Base-by-base conservation (phyloP, 1,140 invertebrate genomes). In the Penaeus japonicus region DNA sequence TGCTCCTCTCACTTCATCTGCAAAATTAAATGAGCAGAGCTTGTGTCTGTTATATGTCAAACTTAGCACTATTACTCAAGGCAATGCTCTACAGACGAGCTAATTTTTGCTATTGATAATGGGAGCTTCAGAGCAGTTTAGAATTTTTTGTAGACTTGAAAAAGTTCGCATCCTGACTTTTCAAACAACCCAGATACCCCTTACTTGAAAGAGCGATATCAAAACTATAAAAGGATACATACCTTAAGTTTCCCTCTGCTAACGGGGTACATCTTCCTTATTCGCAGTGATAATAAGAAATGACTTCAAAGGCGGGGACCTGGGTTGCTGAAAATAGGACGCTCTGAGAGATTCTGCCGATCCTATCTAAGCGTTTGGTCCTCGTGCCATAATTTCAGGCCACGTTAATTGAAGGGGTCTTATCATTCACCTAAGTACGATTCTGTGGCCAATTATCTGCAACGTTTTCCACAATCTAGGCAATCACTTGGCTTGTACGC, bases 101-200 rank as follows among this genome's bases (percentile, higher is more conserved):
- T 87, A 87, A 54, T 87, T 80, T 81, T 57, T 57, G 57, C 32
- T 55, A 57, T 47, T 30, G 54, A 75, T 35, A 57, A 75, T 35
- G 53, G 79, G 79, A 88, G 86, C 24, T 77, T 77, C 35, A 54
- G 80, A 88, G 65, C 79, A 75, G 55, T 83, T 57, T 54, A 57
- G 57, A 82, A 27, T 79, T 59, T 81, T 59, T 55, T 27, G 47
- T 27, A 70, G 55, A 20, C 57, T 53, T 47, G 39, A 85, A 85
- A 54, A 85, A 85, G 55, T 82, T 54, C 78, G 86, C 86, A 88
- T 88, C 86, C 79, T 88, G 86, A 77, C 80, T 88, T 47, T 88
- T 88, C 85, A 83, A 88, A 88, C 86, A 88, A 88, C 86, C 86
- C 86, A 88, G 86, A 88, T 88, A 88, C 80, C 86, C 86, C 86